phyloP scores from a whole-genome alignment of 2,888 invertebrate genomes.

The Drosophila atripex region DNA sequence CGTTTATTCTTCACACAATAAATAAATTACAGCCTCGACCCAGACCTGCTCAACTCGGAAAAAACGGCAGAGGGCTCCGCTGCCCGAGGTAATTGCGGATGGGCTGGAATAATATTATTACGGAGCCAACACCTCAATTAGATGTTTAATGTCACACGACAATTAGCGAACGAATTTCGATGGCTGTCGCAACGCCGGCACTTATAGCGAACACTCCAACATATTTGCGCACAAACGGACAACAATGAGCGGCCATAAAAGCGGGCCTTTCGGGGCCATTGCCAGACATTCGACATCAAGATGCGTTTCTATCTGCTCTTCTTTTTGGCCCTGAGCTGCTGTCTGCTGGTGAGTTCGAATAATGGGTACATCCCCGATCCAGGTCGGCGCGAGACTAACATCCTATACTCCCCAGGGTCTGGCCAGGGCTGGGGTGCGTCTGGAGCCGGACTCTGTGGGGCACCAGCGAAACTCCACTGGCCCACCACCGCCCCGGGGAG shows the following conservation, averaged over 20 bases:
- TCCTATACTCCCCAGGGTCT: slow-evolving; percentile 9
- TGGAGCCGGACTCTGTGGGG: slow-evolving; percentile 6
- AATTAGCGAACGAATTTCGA: slow-evolving; percentile 51
- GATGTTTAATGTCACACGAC: slow-evolving; percentile 45
- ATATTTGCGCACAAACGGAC: not conserved
- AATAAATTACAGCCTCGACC: slow-evolving; percentile 4
- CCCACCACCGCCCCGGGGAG: slow-evolving; percentile 9
- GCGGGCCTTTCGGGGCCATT: slow-evolving; percentile 52
- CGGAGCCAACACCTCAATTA: slow-evolving; percentile 53
- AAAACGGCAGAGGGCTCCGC: slow-evolving; percentile 30
- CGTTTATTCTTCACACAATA: not conserved
- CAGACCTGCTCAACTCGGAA: slow-evolving; percentile 2
- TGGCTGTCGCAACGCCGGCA: not conserved
- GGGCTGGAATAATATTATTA: slow-evolving; percentile 36
- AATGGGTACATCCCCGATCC: too few relatives aligned
- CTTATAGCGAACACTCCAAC: not conserved
- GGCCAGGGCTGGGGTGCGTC: slow-evolving; percentile 21
- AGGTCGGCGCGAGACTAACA: not conserved
- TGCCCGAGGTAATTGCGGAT: slow-evolving; percentile 64
- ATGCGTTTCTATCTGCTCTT: slow-evolving; percentile 59
- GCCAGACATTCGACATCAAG: slow-evolving; percentile 33
- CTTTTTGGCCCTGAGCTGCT: slow-evolving; percentile 44
- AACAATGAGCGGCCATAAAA: slow-evolving; percentile 49
- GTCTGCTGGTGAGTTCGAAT: slow-evolving; percentile 56
- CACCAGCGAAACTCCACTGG: slow-evolving; percentile 28